These are phyloP conservation scores for Phymanthus crucifer DNA, from an alignment of 92 coral and sea anemone species.

Conservation along the genomic window DNA sequence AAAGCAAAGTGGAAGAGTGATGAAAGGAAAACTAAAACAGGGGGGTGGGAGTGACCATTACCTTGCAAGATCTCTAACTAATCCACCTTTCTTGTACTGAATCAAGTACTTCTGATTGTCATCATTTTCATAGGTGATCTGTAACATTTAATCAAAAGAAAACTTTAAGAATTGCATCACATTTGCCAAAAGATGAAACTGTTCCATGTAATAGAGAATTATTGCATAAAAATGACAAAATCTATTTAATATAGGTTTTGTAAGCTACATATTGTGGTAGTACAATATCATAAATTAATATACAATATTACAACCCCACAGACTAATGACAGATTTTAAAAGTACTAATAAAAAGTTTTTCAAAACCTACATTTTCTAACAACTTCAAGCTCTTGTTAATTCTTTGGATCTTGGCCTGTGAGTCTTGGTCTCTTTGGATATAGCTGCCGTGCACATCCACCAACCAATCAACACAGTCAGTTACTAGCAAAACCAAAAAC, in stretches of 20 bases:
- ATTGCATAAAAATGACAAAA: too few relatives aligned
- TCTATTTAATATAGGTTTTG: too few relatives aligned
- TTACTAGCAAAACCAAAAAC: constrained; percentile 35
- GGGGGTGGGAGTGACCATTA: constrained; percentile 21
- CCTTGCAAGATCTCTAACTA: constrained; percentile 79
- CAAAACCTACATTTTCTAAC: constrained; percentile 75
- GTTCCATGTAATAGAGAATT: neutral
- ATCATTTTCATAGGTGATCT: constrained; percentile 87
- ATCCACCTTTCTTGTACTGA: constrained; percentile 59
- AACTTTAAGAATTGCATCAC: constrained; percentile 6
- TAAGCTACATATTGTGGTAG: too few relatives aligned
- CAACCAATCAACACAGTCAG: constrained; percentile 58
- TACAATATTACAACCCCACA: too few relatives aligned
- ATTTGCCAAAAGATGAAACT: neutral
- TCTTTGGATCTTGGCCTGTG: constrained; percentile 71
- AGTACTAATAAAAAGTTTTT: neutral
- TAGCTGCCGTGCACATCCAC: constrained; percentile 34
- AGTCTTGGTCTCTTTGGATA: constrained; percentile 32
- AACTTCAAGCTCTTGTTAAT: constrained; percentile 78
- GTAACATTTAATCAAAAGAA: neutral
- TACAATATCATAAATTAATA: too few relatives aligned
- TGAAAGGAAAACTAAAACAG: too few relatives aligned
- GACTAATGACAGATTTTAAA: too few relatives aligned
- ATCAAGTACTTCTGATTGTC: constrained; percentile 77
- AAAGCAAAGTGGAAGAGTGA: neutral